phyloP scores from a whole-genome alignment of 2,888 invertebrate genomes.

The Dicyrtomina minuta region DNA sequence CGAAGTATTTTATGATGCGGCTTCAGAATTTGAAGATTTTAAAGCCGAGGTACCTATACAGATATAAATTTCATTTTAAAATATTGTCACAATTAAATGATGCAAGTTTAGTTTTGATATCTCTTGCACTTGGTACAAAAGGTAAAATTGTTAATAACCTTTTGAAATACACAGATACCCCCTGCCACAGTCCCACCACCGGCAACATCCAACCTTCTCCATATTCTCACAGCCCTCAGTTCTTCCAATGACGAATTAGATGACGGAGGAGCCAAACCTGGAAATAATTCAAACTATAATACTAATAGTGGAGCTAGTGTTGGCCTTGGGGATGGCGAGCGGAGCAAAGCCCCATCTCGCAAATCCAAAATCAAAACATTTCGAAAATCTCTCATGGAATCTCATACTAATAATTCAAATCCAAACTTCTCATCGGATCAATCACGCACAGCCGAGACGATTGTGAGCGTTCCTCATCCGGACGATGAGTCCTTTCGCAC shows the following conservation, averaged over 20 bases:
- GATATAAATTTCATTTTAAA: neutral
- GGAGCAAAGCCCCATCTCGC: too few species aligned
- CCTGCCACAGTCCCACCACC: slow-evolving; percentile 24
- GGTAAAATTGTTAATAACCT: neutral
- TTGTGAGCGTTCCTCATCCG: slow-evolving; percentile 45
- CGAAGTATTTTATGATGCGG: slow-evolving; percentile 28
- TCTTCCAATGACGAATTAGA: slow-evolving; percentile 51
- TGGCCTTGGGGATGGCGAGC: too few species aligned
- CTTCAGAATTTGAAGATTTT: slow-evolving; percentile 16
- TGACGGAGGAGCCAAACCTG: slow-evolving; percentile 16
- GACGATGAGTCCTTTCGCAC: slow-evolving; percentile 51
- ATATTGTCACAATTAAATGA: neutral
- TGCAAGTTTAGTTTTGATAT: neutral
- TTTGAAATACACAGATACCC: slow-evolving; percentile 23
- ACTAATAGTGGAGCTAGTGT: too few species aligned
- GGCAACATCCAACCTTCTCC: slow-evolving; percentile 51
- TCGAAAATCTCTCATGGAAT: neutral
- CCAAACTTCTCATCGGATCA: neutral
- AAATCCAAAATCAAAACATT: too few species aligned
- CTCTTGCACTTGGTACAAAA: too few species aligned
- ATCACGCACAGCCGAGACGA: neutral
- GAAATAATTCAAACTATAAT: neutral
- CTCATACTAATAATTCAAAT: neutral
- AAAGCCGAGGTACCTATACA: neutral
- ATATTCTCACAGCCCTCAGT: slow-evolving; percentile 48